Evolutionary conservation across 1,140 invertebrate species (phyloP).

Genomic region (Araneus ventricosus): DNA sequence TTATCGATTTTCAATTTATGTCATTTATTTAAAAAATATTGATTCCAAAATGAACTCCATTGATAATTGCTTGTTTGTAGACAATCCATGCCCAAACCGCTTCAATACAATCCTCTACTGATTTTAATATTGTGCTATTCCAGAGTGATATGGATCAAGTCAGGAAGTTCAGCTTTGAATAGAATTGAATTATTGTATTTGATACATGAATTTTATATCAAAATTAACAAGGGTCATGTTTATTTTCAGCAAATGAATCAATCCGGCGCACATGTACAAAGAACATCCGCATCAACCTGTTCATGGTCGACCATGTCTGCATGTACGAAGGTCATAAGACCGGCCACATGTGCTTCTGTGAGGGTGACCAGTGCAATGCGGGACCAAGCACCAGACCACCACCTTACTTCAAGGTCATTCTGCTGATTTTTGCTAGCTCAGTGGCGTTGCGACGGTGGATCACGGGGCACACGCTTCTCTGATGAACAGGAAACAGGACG

Average conservation of each 20-base stretch:
- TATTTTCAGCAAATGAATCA: constrained; percentile 68
- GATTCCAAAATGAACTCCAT: too few relatives aligned
- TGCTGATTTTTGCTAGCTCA: not conserved
- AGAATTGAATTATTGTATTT: too few relatives aligned
- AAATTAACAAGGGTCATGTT: not conserved
- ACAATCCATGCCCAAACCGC: too few relatives aligned
- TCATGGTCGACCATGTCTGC: constrained; percentile 98
- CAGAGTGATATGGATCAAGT: too few relatives aligned
- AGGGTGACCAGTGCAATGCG: constrained; percentile 96
- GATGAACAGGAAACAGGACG: not conserved
- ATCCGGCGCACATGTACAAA: constrained; percentile 94
- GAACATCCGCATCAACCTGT: constrained; percentile 95
- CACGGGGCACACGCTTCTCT: not conserved
- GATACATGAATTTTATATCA: too few relatives aligned
- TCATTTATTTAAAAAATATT: too few relatives aligned
- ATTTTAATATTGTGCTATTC: too few relatives aligned
- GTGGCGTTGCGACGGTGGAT: not conserved
- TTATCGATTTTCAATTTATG: too few relatives aligned
- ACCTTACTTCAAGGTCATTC: not conserved
- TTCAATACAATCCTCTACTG: too few relatives aligned
- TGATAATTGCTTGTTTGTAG: too few relatives aligned
- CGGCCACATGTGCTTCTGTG: constrained; percentile 98
- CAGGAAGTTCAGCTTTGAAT: too few relatives aligned
- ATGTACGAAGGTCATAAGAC: constrained; percentile 98
- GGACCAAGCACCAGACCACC: constrained; percentile 31